phyloP scores from a whole-genome alignment of 2,888 invertebrate genomes.

The Nasonovia ribisnigri region DNA sequence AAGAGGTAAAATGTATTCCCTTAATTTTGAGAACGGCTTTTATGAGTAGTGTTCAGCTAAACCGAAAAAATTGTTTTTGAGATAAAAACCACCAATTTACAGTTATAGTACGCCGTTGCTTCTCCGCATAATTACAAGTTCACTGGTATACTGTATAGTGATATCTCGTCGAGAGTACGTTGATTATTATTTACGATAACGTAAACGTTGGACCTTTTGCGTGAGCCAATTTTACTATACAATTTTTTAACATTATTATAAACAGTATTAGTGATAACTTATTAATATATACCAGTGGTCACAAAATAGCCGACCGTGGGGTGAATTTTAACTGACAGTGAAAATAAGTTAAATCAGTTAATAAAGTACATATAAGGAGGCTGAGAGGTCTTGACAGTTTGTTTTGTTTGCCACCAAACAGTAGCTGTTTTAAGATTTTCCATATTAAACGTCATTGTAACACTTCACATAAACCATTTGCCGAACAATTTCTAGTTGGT shows the following conservation, averaged over 20 bases:
- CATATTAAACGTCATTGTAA: too few species aligned
- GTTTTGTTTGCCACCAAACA: too few species aligned
- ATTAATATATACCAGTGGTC: too few species aligned
- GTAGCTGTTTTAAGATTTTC: too few species aligned
- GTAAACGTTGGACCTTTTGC: neutral
- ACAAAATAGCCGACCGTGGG: too few species aligned
- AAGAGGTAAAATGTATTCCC: conserved; percentile 36
- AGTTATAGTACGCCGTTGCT: neutral
- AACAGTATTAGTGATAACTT: neutral
- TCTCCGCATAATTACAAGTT: conserved; percentile 35
- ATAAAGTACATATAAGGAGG: too few species aligned
- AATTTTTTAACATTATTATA: neutral
- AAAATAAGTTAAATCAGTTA: too few species aligned
- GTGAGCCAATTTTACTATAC: neutral
- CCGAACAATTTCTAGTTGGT: too few species aligned
- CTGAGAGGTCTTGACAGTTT: too few species aligned
- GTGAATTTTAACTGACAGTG: too few species aligned
- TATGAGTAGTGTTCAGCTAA: neutral
- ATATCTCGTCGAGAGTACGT: neutral
- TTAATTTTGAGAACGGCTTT: conserved; percentile 12
- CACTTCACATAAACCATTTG: too few species aligned
- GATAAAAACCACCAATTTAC: conserved; percentile 39
- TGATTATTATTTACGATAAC: conserved; percentile 16
- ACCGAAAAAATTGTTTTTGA: conserved; percentile 33
- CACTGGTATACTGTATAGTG: too few species aligned